Evolutionary conservation across 2,113 vertebrate genomes (phyloP).

Genomic region (Oryzias javanicus): DNA sequence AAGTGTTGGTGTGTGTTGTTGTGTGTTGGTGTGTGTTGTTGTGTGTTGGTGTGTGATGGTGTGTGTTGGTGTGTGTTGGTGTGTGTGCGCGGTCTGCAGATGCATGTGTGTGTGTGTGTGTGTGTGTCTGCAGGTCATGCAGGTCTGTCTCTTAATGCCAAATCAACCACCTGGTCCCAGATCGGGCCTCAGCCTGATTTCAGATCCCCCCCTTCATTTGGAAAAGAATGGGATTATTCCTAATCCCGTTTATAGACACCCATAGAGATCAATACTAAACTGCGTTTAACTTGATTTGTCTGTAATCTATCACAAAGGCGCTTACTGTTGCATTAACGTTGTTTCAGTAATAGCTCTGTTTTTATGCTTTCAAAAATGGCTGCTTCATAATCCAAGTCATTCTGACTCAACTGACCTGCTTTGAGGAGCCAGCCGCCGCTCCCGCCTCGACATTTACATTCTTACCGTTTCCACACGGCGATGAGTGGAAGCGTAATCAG

Average conservation of each 20-base stretch:
- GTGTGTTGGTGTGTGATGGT: no score
- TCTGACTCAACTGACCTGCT: constrained; percentile 58
- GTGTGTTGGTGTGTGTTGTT: no score
- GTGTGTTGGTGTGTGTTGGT: no score
- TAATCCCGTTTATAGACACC: constrained; percentile 76
- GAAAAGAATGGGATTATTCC: constrained; percentile 74
- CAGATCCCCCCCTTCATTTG: constrained; percentile 65
- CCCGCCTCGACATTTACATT: constrained; percentile 61
- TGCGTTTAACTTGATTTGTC: constrained; percentile 72
- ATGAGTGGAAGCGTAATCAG: constrained; percentile 67
- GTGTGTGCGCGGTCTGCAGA: constrained; percentile 14
- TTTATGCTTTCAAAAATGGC: constrained; percentile 47
- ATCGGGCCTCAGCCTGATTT: constrained; percentile 65
- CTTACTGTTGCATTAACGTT: constrained; percentile 68
- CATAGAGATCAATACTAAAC: constrained; percentile 72
- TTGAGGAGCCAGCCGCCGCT: constrained; percentile 41
- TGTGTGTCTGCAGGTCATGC: constrained; percentile 38
- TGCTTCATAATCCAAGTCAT: constrained; percentile 52
- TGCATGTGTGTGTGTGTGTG: constrained; percentile 15
- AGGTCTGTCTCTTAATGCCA: constrained; percentile 60
- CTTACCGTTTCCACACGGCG: constrained; percentile 59
- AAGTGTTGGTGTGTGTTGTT: constrained; percentile 32
- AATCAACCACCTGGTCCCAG: constrained; percentile 71
- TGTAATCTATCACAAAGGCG: constrained; percentile 74
- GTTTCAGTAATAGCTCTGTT: constrained; percentile 52